These are phyloP conservation scores for Chrysopilus asiliformis DNA, from an alignment of 2,888 invertebrate genomes.

Conservation along the genomic window DNA sequence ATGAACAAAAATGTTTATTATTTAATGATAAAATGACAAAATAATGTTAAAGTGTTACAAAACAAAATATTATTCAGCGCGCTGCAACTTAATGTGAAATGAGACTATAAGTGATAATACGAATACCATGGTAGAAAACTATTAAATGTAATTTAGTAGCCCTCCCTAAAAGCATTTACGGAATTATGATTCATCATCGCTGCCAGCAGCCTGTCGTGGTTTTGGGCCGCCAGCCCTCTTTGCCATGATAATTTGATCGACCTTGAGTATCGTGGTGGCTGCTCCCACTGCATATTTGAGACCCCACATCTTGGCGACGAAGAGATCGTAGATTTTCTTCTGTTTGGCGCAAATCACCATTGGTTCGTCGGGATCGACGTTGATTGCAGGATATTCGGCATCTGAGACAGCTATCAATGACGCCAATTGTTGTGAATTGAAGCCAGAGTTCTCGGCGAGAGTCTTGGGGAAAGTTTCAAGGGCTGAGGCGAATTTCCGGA, in stretches of 20 bases:
- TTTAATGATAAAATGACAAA: too few species aligned
- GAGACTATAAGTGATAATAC: too few species aligned
- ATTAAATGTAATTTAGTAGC: too few species aligned
- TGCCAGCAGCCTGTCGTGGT: slow-evolving; percentile 48
- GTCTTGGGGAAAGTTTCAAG: slow-evolving; percentile 84
- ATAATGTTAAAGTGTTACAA: too few species aligned
- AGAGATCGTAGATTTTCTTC: slow-evolving; percentile 71
- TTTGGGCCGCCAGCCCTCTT: slow-evolving; percentile 95
- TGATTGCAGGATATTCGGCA: slow-evolving; percentile 76
- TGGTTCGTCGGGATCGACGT: slow-evolving; percentile 68
- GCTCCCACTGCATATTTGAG: slow-evolving; percentile 91
- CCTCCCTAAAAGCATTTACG: slow-evolving; percentile 1
- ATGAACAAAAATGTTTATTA: too few species aligned
- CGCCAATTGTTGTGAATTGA: slow-evolving; percentile 73
- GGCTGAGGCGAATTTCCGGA: slow-evolving; percentile 81
- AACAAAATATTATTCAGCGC: too few species aligned
- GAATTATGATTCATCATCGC: slow-evolving; percentile 59
- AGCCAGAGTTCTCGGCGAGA: slow-evolving; percentile 88
- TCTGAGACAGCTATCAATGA: slow-evolving; percentile 90
- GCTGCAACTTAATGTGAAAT: too few species aligned
- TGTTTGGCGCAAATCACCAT: slow-evolving; percentile 61
- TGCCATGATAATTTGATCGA: slow-evolving; percentile 98
- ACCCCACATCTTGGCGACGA: slow-evolving; percentile 79
- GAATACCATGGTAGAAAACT: too few species aligned
- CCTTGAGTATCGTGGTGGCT: slow-evolving; percentile 81